Percentiles rank a stretch among this genome's conserved stretches.
Conservation (phyloP, 2,113 vertebrate genomes). For the Cavia aperea region DNA sequence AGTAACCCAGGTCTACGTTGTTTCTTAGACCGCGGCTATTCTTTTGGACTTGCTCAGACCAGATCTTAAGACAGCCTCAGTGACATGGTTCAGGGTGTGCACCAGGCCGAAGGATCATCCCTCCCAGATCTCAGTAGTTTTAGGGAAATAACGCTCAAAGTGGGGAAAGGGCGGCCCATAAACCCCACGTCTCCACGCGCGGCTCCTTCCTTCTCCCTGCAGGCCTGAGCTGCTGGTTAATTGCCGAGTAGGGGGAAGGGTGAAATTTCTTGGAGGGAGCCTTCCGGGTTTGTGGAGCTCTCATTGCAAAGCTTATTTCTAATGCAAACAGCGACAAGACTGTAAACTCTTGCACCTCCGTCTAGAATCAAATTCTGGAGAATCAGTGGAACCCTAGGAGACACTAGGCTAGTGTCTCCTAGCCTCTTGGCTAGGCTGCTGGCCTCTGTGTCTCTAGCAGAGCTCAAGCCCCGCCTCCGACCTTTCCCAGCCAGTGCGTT, state of each 20-base stretch:
- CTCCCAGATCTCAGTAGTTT: neutral
- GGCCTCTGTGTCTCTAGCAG: accelerated
- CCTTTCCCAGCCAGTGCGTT: neutral
- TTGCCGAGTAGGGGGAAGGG: neutral
- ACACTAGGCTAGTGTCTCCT: neutral
- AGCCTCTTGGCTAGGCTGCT: neutral
- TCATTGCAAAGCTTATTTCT: neutral
- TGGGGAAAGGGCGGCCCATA: no score
- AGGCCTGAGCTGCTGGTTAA: no score
- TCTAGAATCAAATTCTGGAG: neutral
- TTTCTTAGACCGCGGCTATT: neutral
- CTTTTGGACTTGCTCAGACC: neutral
- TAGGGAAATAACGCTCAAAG: neutral
- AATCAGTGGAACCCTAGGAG: neutral
- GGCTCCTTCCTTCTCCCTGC: neutral
- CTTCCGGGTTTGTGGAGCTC: neutral
- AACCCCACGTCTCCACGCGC: neutral
- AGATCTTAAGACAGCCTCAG: neutral
- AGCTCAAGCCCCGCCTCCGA: accelerated
- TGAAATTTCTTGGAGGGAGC: neutral
- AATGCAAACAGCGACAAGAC: neutral
- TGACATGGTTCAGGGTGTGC: neutral
- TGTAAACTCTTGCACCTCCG: no score
- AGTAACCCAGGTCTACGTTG: neutral
- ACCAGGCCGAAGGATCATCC: neutral